phyloP scores from a whole-genome alignment of 2,113 vertebrate species.

The Cathartes aura region DNA sequence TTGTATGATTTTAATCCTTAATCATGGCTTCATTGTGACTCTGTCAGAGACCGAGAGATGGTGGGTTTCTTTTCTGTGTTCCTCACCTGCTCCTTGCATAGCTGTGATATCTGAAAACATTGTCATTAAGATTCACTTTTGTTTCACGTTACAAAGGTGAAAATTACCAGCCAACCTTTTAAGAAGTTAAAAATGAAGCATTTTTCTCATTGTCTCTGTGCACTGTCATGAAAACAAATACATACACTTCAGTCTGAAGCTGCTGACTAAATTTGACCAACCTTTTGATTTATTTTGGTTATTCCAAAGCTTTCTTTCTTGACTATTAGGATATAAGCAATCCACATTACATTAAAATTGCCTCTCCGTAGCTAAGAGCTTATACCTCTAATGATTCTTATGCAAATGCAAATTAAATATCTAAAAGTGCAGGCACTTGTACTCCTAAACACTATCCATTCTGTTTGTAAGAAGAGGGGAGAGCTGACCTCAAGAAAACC shows the following conservation, averaged over 20 bases:
- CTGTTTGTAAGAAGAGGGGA: neutral
- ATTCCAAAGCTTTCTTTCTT: neutral
- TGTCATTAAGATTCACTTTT: neutral
- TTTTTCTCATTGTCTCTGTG: neutral
- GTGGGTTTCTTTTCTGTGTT: neutral
- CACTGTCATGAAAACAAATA: neutral
- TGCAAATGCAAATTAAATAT: neutral
- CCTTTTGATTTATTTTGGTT: neutral
- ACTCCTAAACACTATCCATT: neutral
- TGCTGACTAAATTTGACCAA: neutral
- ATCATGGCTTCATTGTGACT: neutral
- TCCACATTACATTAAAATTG: neutral
- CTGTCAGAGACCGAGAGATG: neutral
- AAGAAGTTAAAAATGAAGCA: neutral
- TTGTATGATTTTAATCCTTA: neutral
- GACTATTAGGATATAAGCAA: neutral
- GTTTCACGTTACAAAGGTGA: neutral
- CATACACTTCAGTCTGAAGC: neutral
- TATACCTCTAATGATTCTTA: neutral
- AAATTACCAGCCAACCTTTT: neutral
- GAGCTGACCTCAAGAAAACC: neutral
- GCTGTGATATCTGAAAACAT: neutral
- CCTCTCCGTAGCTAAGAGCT: neutral
- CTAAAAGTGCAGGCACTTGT: neutral
- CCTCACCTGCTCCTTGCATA: neutral